These are phyloP conservation scores for Phania funesta DNA, from an alignment of 2,888 invertebrate genomes.

Conservation along the genomic window DNA sequence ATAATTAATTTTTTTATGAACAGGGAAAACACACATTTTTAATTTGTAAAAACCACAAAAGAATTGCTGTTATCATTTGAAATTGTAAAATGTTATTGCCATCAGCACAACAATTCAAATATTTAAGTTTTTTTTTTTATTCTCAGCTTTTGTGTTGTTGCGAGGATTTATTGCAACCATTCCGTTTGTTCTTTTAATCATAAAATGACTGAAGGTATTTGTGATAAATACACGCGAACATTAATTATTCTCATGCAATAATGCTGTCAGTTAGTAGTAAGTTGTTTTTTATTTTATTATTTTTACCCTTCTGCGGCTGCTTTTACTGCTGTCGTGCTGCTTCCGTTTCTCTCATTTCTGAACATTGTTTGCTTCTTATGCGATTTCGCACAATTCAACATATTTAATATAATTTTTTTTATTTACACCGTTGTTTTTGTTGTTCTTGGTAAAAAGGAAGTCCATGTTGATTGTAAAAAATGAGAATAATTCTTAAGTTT, in stretches of 20 bases:
- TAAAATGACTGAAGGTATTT: constrained; percentile 5
- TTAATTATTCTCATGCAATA: not conserved
- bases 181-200: constrained; percentile 2
- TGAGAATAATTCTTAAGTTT: constrained; percentile 34
- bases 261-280: not conserved
- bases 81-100: not conserved
- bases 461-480: constrained; percentile 53
- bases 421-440: not conserved
- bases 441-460: constrained; percentile 53
- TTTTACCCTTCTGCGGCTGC: constrained; percentile 20
- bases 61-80: not conserved
- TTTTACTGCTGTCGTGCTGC: not conserved
- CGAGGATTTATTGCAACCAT: not conserved
- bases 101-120: not conserved
- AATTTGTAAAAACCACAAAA: not conserved
- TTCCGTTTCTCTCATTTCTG: constrained; percentile 18
- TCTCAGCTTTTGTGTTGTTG: not conserved
- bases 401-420: not conserved
- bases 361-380: not conserved
- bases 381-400: constrained; percentile 10
- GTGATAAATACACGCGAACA: not conserved
- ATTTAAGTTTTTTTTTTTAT: not conserved
- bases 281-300: not conserved
- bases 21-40: too few species aligned
- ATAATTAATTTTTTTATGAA: too few species aligned